These are phyloP conservation scores for Aspidoscelis tigris DNA, from an alignment of 2,113 vertebrate genomes.

Conservation along the genomic window DNA sequence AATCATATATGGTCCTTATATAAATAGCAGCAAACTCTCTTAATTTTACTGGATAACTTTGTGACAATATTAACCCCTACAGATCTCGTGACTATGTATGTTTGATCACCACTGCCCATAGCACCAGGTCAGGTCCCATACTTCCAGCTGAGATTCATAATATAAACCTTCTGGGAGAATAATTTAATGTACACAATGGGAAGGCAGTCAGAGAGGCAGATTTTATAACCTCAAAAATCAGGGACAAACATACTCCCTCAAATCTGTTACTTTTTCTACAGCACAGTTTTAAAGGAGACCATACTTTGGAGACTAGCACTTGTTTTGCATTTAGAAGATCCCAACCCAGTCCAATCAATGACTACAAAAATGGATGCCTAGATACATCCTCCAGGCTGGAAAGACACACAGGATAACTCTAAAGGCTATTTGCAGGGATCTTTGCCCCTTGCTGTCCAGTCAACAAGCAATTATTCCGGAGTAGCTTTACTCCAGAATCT, in stretches of 20 bases:
- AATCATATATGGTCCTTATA: slow-evolving; percentile 24
- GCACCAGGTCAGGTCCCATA: neutral
- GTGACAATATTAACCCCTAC: neutral
- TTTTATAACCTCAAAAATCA: neutral
- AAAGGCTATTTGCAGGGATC: too few relatives aligned
- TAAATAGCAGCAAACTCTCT: slow-evolving; percentile 50
- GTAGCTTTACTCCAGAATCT: too few relatives aligned
- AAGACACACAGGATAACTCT: too few relatives aligned
- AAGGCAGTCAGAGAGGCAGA: neutral
- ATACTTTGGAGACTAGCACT: neutral
- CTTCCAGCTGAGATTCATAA: neutral
- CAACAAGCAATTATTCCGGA: too few relatives aligned
- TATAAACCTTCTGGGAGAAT: neutral
- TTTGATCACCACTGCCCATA: slow-evolving; percentile 7
- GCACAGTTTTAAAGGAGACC: neutral
- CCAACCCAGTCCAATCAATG: neutral
- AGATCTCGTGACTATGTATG: neutral
- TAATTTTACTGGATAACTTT: slow-evolving; percentile 16
- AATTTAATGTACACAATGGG: neutral
- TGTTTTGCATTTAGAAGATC: neutral
- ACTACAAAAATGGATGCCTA: too few relatives aligned
- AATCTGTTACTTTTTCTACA: neutral
- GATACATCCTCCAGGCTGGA: too few relatives aligned
- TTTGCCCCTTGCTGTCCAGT: too few relatives aligned
- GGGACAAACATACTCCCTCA: neutral